These are phyloP conservation scores for Cirrhinus molitorella DNA, from an alignment of 2,797 vertebrate species.

Conservation along the genomic window DNA sequence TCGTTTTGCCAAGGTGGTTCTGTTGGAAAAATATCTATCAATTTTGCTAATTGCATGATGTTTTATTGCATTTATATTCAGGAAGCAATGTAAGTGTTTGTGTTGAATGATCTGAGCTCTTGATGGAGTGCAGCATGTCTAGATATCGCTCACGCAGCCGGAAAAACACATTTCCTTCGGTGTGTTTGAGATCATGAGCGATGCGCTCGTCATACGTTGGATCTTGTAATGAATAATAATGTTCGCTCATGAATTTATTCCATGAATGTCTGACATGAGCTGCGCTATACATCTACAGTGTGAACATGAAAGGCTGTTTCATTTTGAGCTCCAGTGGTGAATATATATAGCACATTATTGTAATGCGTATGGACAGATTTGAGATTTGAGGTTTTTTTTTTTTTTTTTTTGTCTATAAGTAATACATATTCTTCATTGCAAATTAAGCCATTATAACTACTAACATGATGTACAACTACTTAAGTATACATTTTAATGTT, in stretches of 20 bases:
- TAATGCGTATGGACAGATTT: not conserved
- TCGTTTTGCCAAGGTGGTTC: not conserved
- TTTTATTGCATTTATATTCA: not conserved
- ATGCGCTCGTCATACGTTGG: not conserved
- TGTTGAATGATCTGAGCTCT: not conserved
- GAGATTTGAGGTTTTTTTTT: too few relatives aligned
- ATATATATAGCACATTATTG: not conserved
- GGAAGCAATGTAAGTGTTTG: not conserved
- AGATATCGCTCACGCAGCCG: not conserved
- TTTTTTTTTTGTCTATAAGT: too few relatives aligned
- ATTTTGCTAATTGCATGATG: not conserved
- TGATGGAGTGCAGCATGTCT: not conserved
- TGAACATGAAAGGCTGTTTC: not conserved
- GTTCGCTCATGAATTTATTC: not conserved
- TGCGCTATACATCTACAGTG: not conserved
- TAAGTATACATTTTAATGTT: too few relatives aligned
- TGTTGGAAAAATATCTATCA: not conserved
- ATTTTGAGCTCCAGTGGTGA: constrained; percentile 5
- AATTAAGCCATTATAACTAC: too few relatives aligned
- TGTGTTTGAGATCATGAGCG: not conserved
- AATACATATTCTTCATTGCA: too few relatives aligned
- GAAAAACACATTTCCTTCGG: not conserved
- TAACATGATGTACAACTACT: too few relatives aligned
- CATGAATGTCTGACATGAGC: not conserved
- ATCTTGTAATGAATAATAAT: constrained; percentile 16